Evolutionary conservation across 2,888 invertebrate genomes (phyloP).

Genomic region (Leucania comma): DNA sequence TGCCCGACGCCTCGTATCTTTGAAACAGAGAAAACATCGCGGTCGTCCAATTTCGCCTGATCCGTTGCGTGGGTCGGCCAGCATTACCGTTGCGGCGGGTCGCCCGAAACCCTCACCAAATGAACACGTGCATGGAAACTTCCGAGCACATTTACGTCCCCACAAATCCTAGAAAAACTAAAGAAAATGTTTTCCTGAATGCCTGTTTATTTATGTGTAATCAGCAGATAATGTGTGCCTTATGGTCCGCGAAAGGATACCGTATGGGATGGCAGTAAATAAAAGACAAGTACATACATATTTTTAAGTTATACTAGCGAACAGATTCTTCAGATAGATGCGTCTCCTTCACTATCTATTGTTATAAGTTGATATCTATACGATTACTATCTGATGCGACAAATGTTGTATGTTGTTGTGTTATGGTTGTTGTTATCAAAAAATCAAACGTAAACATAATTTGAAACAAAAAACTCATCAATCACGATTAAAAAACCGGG

Average conservation of each 20-base stretch:
- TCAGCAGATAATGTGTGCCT: slow-evolving; percentile 14
- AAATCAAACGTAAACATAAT: too few species aligned
- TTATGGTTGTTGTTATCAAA: too few species aligned
- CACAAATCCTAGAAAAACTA: slow-evolving; percentile 72
- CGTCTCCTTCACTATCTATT: background rate
- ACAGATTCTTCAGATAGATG: background rate
- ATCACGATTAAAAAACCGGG: too few species aligned
- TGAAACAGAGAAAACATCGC: slow-evolving; percentile 46
- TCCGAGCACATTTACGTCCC: slow-evolving; percentile 75
- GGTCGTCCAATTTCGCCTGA: slow-evolving; percentile 58
- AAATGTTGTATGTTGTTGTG: too few species aligned
- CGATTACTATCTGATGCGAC: too few species aligned
- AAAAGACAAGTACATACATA: background rate
- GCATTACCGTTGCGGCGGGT: slow-evolving; percentile 56
- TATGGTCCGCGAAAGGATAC: background rate
- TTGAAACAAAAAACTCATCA: too few species aligned
- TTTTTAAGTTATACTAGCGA: slow-evolving; percentile 1
- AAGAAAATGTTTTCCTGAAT: slow-evolving; percentile 61
- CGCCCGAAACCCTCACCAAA: slow-evolving; percentile 68
- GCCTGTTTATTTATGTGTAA: slow-evolving; percentile 52
- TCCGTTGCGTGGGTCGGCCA: slow-evolving; percentile 59
- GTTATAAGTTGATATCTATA: background rate
- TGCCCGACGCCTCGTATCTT: slow-evolving; percentile 34
- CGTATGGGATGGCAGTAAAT: background rate
- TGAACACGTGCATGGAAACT: slow-evolving; percentile 75